Evolutionary conservation across 2,888 invertebrate species (phyloP), one percentile per base, ranked within the genome.

Genomic region (Lithophane socia): DNA sequence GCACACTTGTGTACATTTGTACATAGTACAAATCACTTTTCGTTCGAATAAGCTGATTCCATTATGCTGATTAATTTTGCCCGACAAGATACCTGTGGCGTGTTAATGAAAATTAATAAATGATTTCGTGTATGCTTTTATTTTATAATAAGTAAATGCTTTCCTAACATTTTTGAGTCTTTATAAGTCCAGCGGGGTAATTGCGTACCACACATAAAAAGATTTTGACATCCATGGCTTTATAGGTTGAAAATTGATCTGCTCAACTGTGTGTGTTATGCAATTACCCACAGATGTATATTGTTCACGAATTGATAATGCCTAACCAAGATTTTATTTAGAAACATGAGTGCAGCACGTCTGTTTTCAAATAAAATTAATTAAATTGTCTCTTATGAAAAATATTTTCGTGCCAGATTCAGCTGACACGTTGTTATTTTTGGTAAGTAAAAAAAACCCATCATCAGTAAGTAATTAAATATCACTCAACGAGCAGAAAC

Each of bases 11-110:
- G 52, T 75, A 84, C 73, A 79, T 86, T 76, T 67, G 67, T 75
- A 87, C 83, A 88, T 89, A 77, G 75, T 87, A 84, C 52, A 83
- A 84, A 80, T 80, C 84, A 87, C 88, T 85, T 82, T 80, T 81
- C 76, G 73, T 54, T 61, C 9, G 42, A 64, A 72, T 69, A 47
- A 8, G 49, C 73, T 52, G 52, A 74, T 64, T 66, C 73, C 87
- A 84, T 86, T 71, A 60, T 29, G 24, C 67, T 65, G 54, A 86
- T 75, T 72, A 77, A 52, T 82, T 75, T 77, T 77, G 21, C 24
- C 60, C n/a, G 29, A 69, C n/a, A 16, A 64, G 24, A 72, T 75
- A 74, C 71, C 73, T 76, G 68, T 60, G 56, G 42, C 49, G 42
- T 52, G 42, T 12, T 60, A 71, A 68, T 58, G 44, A 56, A 75